Evolutionary conservation across 35 echinoderm and acorn worm genomes (phyloP).

Genomic region (Heliocidaris erythrogramma): DNA sequence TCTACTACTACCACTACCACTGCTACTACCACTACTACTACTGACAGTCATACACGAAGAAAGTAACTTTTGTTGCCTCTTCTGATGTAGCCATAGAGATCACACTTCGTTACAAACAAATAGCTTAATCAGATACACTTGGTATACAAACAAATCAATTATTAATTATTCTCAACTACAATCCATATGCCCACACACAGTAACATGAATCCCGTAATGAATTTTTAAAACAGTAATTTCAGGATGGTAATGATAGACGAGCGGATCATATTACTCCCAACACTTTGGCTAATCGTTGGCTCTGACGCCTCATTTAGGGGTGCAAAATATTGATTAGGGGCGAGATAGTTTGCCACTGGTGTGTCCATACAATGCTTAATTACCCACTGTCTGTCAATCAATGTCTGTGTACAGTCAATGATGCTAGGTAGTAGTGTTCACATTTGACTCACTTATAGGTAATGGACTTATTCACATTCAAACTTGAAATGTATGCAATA

Average conservation of each 20-base stretch:
- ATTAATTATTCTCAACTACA: too few species aligned
- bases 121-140: too few species aligned
- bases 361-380: neutral
- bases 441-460: neutral
- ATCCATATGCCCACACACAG: neutral
- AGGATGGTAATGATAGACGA: neutral
- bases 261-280: neutral
- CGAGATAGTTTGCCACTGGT: neutral
- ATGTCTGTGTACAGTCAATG: neutral
- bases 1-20: too few species aligned
- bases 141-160: too few species aligned
- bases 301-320: constrained; percentile 30
- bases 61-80: too few species aligned
- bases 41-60: too few species aligned
- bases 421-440: neutral
- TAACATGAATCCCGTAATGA: neutral
- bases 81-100: too few species aligned
- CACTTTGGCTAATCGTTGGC: constrained; percentile 21
- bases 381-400: neutral
- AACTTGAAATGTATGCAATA: too few species aligned
- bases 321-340: constrained; percentile 34
- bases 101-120: too few species aligned
- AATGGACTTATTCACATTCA: neutral
- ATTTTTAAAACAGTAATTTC: neutral
- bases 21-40: too few species aligned